A percentile compares a stretch with the other conserved stretches of the same genome.
Evolutionary conservation across 2,888 invertebrate species (phyloP).

Genomic region (Thereva nobilitata): DNA sequence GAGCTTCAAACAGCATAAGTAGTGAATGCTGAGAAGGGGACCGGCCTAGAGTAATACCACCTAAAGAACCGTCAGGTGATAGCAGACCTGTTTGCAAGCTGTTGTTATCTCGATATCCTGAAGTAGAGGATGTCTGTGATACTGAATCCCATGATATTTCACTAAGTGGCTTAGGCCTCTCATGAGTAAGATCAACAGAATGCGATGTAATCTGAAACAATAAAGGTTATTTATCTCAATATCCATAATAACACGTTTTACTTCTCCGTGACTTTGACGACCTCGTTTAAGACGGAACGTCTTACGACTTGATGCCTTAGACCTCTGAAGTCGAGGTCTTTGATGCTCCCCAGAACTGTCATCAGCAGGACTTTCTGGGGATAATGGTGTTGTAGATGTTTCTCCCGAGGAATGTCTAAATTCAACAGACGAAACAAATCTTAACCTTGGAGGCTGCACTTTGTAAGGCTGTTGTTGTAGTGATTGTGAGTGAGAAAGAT

Average conservation of each 20-base stretch:
- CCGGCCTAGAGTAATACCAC: constrained; percentile 69
- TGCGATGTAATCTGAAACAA: constrained; percentile 30
- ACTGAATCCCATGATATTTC: constrained; percentile 82
- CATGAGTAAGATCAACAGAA: constrained; percentile 44
- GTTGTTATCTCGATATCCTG: constrained; percentile 77
- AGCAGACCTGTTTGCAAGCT: constrained; percentile 59
- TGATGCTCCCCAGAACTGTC: constrained; percentile 68
- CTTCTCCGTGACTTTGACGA: constrained; percentile 72
- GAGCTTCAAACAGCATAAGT: constrained; percentile 75
- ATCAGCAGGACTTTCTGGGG: constrained; percentile 72
- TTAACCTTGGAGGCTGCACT: constrained; percentile 68
- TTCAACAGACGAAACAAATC: constrained; percentile 82
- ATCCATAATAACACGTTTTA: constrained; percentile 54
- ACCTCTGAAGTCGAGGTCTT: constrained; percentile 77
- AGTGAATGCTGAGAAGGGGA: constrained; percentile 78
- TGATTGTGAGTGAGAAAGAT: constrained; percentile 59
- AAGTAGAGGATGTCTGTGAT: constrained; percentile 84
- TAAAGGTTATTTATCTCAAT: constrained; percentile 5
- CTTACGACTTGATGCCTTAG: constrained; percentile 92
- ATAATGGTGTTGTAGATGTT: constrained; percentile 74
- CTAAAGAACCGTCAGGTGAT: constrained; percentile 61
- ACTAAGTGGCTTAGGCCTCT: constrained; percentile 55
- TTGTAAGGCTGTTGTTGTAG: constrained; percentile 56
- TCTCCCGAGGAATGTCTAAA: constrained; percentile 81
- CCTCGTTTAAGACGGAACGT: constrained; percentile 87